Evolutionary conservation across 2,888 invertebrate species (phyloP), one percentile per base, ranked within the genome.

Genomic region (Ypsolopha scabrella): DNA sequence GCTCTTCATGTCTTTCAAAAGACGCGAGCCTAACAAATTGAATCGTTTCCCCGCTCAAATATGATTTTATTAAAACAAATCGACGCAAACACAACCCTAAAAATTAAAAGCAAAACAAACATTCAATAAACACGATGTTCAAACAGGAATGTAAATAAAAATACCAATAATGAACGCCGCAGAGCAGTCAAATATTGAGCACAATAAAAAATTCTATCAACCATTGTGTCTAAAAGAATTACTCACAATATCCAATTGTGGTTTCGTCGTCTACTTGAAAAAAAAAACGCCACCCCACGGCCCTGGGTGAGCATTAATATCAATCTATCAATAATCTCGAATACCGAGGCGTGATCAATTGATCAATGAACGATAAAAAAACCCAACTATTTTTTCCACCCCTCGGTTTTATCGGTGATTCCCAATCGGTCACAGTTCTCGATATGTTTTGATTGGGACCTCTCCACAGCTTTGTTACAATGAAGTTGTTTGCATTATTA

Each of bases 291-390:
- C 70, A 78, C 82, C 85, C 83, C 72, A 77, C 72, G 63, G 64
- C 60, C 60, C 61, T 47, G 60, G 52, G 55, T 47, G 44, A 59
- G 65, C 73, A 80, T 82, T 78, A 80, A 80, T 81, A 80, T 77
- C 81, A 80, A 83, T 83, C 78, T 81, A 83, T 83, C 85, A 85
- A 85, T 86, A 81, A 71, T 72, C 66, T 67, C 73, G 76, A 76
- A 76, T 77, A 68, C 67, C 62, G 67, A 78, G 85, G 83, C 85
- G 86, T 80, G 85, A 86, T 80, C 75, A 70, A 74, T 72, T 69
- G 72, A 75, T 72, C 82, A 76, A 80, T 77, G 74, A 71, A 64
- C 72, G 67, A 79, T 80, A 72, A 75, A 69, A 72, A 72, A 71
- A 64, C 68, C 70, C 68, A 11, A 50, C 51, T 64, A 66, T 62